These are phyloP conservation scores for Hippocampus guttulatus DNA, from an alignment of 2,113 vertebrate genomes.

Conservation along the genomic window DNA sequence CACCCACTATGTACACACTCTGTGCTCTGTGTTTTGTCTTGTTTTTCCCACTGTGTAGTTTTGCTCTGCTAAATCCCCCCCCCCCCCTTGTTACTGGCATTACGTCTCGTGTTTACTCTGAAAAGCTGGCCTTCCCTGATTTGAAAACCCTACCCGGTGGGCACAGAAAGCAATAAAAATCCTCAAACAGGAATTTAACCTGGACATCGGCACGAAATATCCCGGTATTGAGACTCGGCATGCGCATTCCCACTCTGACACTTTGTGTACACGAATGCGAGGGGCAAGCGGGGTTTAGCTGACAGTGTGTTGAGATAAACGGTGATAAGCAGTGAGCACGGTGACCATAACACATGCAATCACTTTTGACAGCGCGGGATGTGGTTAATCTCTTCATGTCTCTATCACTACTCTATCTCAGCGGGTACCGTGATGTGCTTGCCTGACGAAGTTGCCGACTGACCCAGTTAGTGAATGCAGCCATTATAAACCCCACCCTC, in stretches of 20 bases:
- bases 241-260: slow-evolving; percentile 30
- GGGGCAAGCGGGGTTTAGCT: slow-evolving; percentile 46
- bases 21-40: not conserved
- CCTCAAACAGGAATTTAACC: slow-evolving; percentile 14
- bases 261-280: slow-evolving; percentile 49
- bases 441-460: slow-evolving; percentile 30
- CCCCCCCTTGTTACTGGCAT: slow-evolving; percentile 27
- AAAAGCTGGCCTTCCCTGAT: slow-evolving; percentile 37
- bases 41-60: slow-evolving; percentile 14
- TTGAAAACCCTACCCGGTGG: slow-evolving; percentile 26
- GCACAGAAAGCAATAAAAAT: slow-evolving; percentile 34
- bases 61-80: slow-evolving; percentile 22
- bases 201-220: slow-evolving; percentile 30
- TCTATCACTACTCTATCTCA: slow-evolving; percentile 62
- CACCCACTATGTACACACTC: slow-evolving; percentile 25
- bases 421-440: slow-evolving; percentile 40
- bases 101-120: slow-evolving; percentile 39
- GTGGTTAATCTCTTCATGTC: slow-evolving; percentile 49
- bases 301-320: slow-evolving; percentile 58
- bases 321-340: slow-evolving; percentile 47
- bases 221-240: slow-evolving; percentile 16
- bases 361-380: slow-evolving; percentile 49
- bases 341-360: slow-evolving; percentile 59
- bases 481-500: slow-evolving; percentile 20
- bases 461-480: slow-evolving; percentile 58